Conservation (phyloP, 2,888 invertebrate species). For the Nymphalis urticae region DNA sequence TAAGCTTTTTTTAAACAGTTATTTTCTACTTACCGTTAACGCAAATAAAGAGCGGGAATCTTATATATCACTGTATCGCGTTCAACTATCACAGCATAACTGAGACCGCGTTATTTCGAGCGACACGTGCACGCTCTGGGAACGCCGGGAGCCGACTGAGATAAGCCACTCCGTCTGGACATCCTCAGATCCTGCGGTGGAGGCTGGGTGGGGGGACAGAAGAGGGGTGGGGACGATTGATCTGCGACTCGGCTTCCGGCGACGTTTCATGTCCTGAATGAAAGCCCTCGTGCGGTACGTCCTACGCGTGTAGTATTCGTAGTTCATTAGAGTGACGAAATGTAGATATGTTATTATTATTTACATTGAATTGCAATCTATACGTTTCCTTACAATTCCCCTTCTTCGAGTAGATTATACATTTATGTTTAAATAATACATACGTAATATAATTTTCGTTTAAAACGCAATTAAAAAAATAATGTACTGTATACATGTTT, state of each 20-base stretch:
- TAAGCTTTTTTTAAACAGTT: neutral
- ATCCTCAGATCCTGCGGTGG: constrained; percentile 50
- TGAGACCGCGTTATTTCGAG: constrained; percentile 47
- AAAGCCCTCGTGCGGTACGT: constrained; percentile 33
- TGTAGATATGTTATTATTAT: neutral
- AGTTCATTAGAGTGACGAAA: constrained; percentile 8
- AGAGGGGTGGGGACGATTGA: constrained; percentile 66
- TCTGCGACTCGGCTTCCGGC: constrained; percentile 64
- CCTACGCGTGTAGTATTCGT: constrained; percentile 31
- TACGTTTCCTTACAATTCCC: neutral
- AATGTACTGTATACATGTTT: no score
- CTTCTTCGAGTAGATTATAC: neutral
- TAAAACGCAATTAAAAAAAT: neutral
- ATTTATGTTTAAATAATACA: neutral
- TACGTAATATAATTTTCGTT: no score
- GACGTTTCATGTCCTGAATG: constrained; percentile 38
- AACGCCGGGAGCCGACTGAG: constrained; percentile 61
- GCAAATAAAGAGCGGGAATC: constrained; percentile 32
- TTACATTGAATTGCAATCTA: neutral
- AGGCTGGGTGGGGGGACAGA: constrained; percentile 43
- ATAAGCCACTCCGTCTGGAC: constrained; percentile 50
- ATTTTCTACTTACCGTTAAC: constrained; percentile 29
- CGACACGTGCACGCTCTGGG: constrained; percentile 49
- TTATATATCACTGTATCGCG: constrained; percentile 50
- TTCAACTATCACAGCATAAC: constrained; percentile 64